Evolutionary conservation across 2,888 invertebrate genomes (phyloP).

Genomic region (Dicyrtomina minuta): DNA sequence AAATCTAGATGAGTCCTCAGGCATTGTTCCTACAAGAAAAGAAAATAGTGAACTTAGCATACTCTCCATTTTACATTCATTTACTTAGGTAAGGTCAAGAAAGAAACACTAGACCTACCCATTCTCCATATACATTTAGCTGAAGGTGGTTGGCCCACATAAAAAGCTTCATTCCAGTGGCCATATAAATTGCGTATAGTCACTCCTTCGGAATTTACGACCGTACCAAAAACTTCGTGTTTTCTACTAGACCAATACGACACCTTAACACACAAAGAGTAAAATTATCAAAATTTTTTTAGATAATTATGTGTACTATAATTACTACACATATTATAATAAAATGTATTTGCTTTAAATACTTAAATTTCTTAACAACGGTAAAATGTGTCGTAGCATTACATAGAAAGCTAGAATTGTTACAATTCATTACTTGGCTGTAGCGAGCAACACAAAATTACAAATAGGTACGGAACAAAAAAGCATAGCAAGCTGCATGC

Average conservation of each 20-base stretch:
- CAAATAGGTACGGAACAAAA: not conserved
- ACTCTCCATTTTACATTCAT: no score
- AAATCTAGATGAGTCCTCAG: slow-evolving; percentile 75
- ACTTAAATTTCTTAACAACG: no score
- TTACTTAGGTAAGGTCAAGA: no score
- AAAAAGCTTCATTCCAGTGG: slow-evolving; percentile 79
- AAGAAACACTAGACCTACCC: slow-evolving; percentile 61
- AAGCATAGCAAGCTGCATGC: not conserved
- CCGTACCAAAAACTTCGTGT: slow-evolving; percentile 73
- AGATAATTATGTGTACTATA: slow-evolving; percentile 10
- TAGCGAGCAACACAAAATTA: not conserved
- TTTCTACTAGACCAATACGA: slow-evolving; percentile 76
- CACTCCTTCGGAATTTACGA: slow-evolving; percentile 62
- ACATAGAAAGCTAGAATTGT: no score
- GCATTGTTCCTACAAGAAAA: slow-evolving; percentile 67
- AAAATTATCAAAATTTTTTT: no score
- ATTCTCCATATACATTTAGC: slow-evolving; percentile 77
- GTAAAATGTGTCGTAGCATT: no score
- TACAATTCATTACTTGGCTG: not conserved
- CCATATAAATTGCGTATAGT: slow-evolving; percentile 69
- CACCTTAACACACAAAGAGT: slow-evolving; percentile 60
- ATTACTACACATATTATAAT: no score
- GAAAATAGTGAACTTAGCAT: not conserved
- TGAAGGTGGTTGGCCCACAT: slow-evolving; percentile 71
- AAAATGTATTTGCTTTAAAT: no score